Conservation (phyloP, 2,888 invertebrate species). For the Caenorhabditis sp. region DNA sequence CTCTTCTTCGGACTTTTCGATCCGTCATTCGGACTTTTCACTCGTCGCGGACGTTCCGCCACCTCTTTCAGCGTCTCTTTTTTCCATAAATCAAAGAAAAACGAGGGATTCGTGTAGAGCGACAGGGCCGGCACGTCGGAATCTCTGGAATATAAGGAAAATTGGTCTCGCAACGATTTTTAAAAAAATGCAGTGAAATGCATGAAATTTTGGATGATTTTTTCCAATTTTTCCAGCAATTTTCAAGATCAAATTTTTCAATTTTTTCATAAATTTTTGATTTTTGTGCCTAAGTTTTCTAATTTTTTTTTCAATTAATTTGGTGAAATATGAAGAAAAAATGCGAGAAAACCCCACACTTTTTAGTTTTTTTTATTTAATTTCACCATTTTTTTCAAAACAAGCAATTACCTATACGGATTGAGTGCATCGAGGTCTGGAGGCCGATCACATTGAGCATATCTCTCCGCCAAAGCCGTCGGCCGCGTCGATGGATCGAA, state of each 20-base stretch:
- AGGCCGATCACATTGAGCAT: conserved; percentile 93
- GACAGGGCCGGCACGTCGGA: conserved; percentile 92
- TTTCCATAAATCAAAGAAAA: conserved; percentile 99
- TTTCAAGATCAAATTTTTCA: no score
- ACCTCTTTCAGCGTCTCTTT: conserved; percentile 94
- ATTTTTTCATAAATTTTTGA: no score
- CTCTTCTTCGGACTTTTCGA: conserved; percentile 72
- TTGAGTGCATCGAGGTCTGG: conserved; percentile 97
- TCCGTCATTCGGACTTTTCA: conserved; percentile 70
- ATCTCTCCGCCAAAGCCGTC: conserved; percentile 94
- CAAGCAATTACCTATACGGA: conserved; percentile 89
- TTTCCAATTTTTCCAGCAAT: no score
- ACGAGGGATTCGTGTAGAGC: conserved; percentile 99
- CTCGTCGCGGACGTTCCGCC: conserved; percentile 58
- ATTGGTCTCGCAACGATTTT: background rate
- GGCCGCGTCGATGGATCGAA: conserved; percentile 91
- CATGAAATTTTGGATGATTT: no score
- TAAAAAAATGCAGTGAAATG: no score
- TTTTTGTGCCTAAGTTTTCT: no score
- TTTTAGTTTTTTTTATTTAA: background rate
- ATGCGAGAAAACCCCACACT: no score
- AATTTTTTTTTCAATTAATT: no score
- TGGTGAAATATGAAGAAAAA: no score
- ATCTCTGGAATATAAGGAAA: conserved; percentile 65
- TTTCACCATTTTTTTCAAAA: background rate